Conservation (phyloP, 2,113 vertebrate genomes). For the Thalassoma bifasciatum region DNA sequence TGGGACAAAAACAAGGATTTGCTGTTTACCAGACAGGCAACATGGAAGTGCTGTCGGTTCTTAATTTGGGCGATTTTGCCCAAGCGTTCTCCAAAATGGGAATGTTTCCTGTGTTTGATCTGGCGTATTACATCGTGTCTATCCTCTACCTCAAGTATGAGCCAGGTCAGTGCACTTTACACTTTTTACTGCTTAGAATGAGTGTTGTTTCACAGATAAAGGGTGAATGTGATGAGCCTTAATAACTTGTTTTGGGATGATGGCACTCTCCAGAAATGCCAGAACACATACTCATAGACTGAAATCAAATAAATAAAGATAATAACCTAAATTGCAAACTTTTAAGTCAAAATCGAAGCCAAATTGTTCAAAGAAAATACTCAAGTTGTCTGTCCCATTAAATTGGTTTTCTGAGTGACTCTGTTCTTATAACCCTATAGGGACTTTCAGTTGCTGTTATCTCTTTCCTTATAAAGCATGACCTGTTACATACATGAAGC, state of each 20-base stretch:
- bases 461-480: constrained; percentile 67
- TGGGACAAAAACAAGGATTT: constrained; percentile 46
- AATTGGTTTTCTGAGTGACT: not conserved
- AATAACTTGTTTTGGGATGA: not conserved
- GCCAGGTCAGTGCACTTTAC: constrained; percentile 86
- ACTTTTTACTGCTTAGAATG: not conserved
- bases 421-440: constrained; percentile 22
- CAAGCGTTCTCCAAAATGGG: constrained; percentile 92
- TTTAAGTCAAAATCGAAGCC: not conserved
- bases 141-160: constrained; percentile 98
- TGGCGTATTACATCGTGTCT: constrained; percentile 96
- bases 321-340: no score
- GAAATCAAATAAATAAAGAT: not conserved
- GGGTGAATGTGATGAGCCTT: no score
- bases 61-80: constrained; percentile 90
- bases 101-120: constrained; percentile 95
- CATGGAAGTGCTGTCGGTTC: constrained; percentile 89
- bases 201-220: not conserved
- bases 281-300: not conserved
- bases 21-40: constrained; percentile 27
- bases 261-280: not conserved
- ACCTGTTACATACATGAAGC: constrained; percentile 68
- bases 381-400: not conserved
- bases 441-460: constrained; percentile 44
- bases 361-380: not conserved